Evolutionary conservation across 2,113 vertebrate species (phyloP), one percentile per base, ranked within the genome.

Genomic region (Andinoacara biseriatus): DNA sequence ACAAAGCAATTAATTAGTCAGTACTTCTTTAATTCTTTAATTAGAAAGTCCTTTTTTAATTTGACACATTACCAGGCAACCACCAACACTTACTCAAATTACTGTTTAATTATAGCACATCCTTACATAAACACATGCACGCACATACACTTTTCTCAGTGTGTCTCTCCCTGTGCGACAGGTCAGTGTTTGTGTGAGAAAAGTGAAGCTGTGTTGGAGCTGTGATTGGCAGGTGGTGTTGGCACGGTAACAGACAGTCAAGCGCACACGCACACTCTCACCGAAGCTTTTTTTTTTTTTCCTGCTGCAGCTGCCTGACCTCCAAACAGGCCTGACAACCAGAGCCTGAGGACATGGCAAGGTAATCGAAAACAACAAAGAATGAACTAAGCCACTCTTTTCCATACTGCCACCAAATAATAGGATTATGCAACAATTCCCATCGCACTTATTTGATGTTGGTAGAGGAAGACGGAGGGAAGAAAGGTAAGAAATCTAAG

Each of bases 1-100:
- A 90, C 80, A 89, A 92, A 90, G 85, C 63, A 90, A 89, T 94
- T 93, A 76, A 95, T 94, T 93, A 91, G 87, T 75, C 61, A 58
- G 65, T 54, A 78, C 77, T 87, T 89, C 87, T 88, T 89, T 90
- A 87, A 89, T 90, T 91, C 61, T 82, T 90, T 85, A 86, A 90
- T 91, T 87, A 86, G 61, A 89, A 91, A 86, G 40, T 79, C 78
- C 82, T 84, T 84, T 80, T 91, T 91, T 88, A 85, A 91, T 92
- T 90, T 87, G 88, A 87, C 76, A 82, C 69, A 84, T 84, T 83
- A 88, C 3, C 49, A 62, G 49, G 79, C 75, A 80, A 89, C 79
- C 76, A 57, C 31, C 29, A 59, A 24, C 35, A 40, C 56, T 58
- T 63, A 89, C 76, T 90, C 46, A 76, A 57, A 84, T 83, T 18